These are phyloP conservation scores for Eutrigla gurnardus DNA, from an alignment of 2,797 vertebrate genomes.

Conservation along the genomic window DNA sequence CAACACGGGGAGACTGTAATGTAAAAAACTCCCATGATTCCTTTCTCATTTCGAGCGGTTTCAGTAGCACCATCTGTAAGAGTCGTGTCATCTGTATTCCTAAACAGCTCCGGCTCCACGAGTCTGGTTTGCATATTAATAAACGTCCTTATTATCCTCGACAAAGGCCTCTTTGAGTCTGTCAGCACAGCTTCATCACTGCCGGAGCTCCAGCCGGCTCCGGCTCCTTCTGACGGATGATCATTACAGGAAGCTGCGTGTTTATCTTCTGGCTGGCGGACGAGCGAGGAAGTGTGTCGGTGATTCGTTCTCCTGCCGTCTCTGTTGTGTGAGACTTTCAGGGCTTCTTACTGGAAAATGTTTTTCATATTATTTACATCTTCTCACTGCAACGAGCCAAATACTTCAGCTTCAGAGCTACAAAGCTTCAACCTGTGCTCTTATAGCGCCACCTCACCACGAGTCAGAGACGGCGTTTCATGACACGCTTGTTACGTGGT, in stretches of 20 bases:
- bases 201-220: not conserved
- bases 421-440: too few relatives aligned
- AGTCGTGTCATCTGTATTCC: conserved; percentile 39
- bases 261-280: conserved; percentile 13
- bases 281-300: not conserved
- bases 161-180: conserved; percentile 36
- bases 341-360: too few relatives aligned
- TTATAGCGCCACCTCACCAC: too few relatives aligned
- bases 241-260: not conserved
- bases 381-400: too few relatives aligned
- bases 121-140: conserved; percentile 48
- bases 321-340: not conserved
- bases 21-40: conserved; percentile 13
- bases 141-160: conserved; percentile 29
- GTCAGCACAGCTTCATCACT: conserved; percentile 25
- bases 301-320: not conserved
- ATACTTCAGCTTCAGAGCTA: too few relatives aligned
- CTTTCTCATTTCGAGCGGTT: not conserved
- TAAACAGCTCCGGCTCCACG: conserved; percentile 15
- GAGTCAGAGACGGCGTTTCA: too few relatives aligned
- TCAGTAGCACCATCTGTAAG: conserved; percentile 12
- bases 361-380: too few relatives aligned
- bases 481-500: too few relatives aligned
- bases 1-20: conserved; percentile 1
- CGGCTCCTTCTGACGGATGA: not conserved